phyloP scores from a whole-genome alignment of 2,113 vertebrate species.

The Hoplias malabaricus region DNA sequence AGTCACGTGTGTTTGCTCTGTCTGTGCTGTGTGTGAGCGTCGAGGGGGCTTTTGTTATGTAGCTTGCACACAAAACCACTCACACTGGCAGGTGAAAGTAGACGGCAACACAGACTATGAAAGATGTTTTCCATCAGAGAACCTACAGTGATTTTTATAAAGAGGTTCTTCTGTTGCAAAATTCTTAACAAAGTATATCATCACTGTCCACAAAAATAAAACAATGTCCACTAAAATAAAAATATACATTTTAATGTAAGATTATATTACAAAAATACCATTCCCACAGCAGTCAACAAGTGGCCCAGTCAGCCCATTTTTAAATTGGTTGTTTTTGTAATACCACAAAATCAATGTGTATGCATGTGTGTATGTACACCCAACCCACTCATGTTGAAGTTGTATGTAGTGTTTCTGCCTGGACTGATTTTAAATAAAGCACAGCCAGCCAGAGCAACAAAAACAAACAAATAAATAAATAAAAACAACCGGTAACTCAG shows the following conservation, averaged over 20 bases:
- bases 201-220: no score
- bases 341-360: background rate
- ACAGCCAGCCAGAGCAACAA: no score
- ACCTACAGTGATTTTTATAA: no score
- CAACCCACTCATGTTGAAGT: no score
- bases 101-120: background rate
- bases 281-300: no score
- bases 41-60: background rate
- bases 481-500: no score
- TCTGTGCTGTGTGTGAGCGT: background rate
- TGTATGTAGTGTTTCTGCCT: no score
- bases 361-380: no score
- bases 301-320: background rate
- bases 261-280: no score
- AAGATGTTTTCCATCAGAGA: background rate
- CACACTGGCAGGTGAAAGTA: background rate
- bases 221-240: no score
- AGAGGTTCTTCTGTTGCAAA: background rate
- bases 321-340: background rate
- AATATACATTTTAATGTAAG: background rate
- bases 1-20: constrained; percentile 2
- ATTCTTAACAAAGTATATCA: background rate
- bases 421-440: no score
- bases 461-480: no score
- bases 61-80: background rate